Conservation (phyloP, 92 coral and sea anemone species). For the Palythoa grandiflora region DNA sequence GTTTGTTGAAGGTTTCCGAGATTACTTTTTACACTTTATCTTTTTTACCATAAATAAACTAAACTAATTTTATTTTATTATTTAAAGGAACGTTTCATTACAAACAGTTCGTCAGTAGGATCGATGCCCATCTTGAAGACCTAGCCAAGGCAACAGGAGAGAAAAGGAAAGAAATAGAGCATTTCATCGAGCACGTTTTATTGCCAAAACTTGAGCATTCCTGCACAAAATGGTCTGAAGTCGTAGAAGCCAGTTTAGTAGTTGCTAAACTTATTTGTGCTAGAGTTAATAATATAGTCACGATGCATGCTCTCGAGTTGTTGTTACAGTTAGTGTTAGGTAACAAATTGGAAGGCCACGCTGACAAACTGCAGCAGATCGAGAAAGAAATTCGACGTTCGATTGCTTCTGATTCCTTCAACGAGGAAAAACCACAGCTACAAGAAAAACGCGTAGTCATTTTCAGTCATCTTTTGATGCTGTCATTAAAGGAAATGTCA, state of each 20-base stretch:
- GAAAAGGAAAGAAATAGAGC: background rate
- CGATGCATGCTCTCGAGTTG: background rate
- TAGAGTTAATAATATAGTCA: background rate
- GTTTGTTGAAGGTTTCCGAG: too few species aligned
- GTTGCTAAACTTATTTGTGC: slow-evolving; percentile 10
- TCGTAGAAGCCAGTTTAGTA: background rate
- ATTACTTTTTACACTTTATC: too few species aligned
- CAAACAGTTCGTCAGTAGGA: background rate
- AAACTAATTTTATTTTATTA: background rate
- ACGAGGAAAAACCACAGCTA: background rate
- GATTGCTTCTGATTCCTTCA: background rate
- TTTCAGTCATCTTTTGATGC: background rate
- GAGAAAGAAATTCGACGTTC: slow-evolving; percentile 14
- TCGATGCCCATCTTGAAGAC: background rate
- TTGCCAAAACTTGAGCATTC: slow-evolving; percentile 7
- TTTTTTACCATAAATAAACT: background rate
- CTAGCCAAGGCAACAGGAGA: background rate
- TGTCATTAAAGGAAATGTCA: background rate
- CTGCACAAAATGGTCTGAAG: background rate
- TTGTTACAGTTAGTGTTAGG: background rate
- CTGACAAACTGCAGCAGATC: slow-evolving; percentile 11
- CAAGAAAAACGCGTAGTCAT: background rate
- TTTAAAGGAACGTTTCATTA: background rate
- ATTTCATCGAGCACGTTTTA: background rate
- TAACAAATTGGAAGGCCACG: background rate